Conservation (phyloP, 53 echinoderm and acorn worm genomes). For the Antedon mediterranea region DNA sequence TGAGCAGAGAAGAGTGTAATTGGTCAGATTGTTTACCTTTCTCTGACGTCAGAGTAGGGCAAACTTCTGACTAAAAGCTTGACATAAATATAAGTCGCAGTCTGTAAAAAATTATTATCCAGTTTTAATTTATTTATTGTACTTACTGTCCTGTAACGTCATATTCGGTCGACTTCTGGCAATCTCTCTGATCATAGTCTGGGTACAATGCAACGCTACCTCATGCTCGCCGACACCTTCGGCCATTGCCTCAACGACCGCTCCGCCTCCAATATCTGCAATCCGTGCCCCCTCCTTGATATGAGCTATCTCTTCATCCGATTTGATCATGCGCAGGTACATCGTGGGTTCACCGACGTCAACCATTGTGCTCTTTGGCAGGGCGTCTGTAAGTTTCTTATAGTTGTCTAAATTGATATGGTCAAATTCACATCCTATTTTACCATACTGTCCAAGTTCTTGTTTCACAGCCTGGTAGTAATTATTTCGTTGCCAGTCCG, state of each 20-base stretch:
- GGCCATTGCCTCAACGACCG: slow-evolving; percentile 23
- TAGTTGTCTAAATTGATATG: slow-evolving; percentile 25
- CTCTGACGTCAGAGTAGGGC: no score
- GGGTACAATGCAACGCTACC: slow-evolving; percentile 21
- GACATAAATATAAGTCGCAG: no score
- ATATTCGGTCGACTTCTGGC: slow-evolving; percentile 29
- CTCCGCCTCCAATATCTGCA: slow-evolving; percentile 33
- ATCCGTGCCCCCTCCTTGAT: slow-evolving; percentile 41
- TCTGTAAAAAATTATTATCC: no score
- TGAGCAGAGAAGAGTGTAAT: no score
- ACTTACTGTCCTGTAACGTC: slow-evolving; percentile 34
- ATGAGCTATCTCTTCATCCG: slow-evolving; percentile 37
- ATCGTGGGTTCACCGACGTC: slow-evolving; percentile 33
- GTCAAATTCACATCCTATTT: slow-evolving; percentile 33
- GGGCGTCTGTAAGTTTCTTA: slow-evolving; percentile 19
- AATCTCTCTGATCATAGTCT: slow-evolving; percentile 38
- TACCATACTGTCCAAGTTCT: neutral
- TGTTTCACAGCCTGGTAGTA: slow-evolving; percentile 63
- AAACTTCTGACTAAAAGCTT: no score
- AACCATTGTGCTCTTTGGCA: slow-evolving; percentile 9
- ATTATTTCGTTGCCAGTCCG: slow-evolving; percentile 83
- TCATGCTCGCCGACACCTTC: slow-evolving; percentile 40
- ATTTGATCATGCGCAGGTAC: slow-evolving; percentile 37
- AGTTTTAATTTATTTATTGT: no score
- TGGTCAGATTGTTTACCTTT: no score